Percentiles rank a stretch among this genome's conserved stretches.
Conservation (phyloP, 92 coral and sea anemone species). For the Zoanthus sociatus region DNA sequence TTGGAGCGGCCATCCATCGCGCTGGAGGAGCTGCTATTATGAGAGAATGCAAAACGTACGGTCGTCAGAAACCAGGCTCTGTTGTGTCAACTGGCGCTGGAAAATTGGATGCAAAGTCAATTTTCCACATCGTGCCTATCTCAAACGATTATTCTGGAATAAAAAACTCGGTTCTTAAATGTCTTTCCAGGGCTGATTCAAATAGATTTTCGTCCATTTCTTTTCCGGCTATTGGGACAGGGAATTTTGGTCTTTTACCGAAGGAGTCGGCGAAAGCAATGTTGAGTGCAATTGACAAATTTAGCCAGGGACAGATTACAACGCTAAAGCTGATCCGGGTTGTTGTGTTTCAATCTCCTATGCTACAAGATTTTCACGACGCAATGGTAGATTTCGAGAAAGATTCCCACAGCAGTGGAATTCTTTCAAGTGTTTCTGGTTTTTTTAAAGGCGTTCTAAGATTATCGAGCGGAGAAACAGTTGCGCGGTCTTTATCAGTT, state of each 20-base stretch:
- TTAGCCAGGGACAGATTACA: slow-evolving; percentile 58
- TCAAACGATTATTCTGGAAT: slow-evolving; percentile 4
- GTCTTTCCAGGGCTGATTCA: slow-evolving; percentile 55
- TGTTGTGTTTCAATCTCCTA: slow-evolving; percentile 65
- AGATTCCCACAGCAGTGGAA: slow-evolving; percentile 3
- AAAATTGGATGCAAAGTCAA: slow-evolving; percentile 32
- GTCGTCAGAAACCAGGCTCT: slow-evolving; percentile 21
- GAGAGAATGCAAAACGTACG: slow-evolving; percentile 42
- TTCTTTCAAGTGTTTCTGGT: slow-evolving; percentile 7
- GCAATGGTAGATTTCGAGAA: slow-evolving; percentile 57
- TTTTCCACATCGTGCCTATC: slow-evolving; percentile 72
- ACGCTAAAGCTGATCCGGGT: slow-evolving; percentile 63
- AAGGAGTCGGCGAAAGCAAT: slow-evolving; percentile 69
- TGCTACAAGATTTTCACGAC: slow-evolving; percentile 59
- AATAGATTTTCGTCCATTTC: slow-evolving; percentile 61
- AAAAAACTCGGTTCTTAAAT: slow-evolving; percentile 50
- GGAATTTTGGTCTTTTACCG: slow-evolving; percentile 36
- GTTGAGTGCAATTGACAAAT: slow-evolving; percentile 64
- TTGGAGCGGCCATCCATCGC: slow-evolving; percentile 67
- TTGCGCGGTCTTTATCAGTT: neutral
- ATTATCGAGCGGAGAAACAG: neutral
- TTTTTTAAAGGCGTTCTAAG: slow-evolving; percentile 2
- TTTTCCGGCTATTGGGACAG: slow-evolving; percentile 86
- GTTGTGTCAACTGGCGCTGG: slow-evolving; percentile 64
- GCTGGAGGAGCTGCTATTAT: slow-evolving; percentile 77